Evolutionary conservation across 2,888 invertebrate species (phyloP).

Genomic region (Axea sp.): DNA sequence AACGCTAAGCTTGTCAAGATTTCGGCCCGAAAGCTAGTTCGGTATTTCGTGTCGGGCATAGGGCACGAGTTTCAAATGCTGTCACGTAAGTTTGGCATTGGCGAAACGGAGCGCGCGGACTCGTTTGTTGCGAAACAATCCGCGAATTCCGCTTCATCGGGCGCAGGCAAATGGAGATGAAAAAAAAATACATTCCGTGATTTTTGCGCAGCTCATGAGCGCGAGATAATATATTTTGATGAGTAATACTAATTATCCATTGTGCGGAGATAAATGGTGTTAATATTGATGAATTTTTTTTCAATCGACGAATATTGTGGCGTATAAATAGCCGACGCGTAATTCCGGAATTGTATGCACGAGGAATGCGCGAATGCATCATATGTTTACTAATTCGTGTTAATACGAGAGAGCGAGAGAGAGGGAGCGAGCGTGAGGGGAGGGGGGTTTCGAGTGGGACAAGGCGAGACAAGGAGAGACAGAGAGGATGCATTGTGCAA

Average conservation of each 20-base stretch:
- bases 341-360: conserved; percentile 9
- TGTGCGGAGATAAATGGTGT: too few species aligned
- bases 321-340: conserved; percentile 33
- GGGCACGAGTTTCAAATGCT: conserved; percentile 58
- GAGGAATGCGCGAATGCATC: conserved; percentile 37
- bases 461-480: conserved; percentile 1
- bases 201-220: too few species aligned
- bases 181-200: too few species aligned
- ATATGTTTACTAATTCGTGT: conserved; percentile 29
- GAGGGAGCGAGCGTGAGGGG: too few species aligned
- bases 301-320: conserved; percentile 4
- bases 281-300: conserved; percentile 23
- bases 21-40: conserved; percentile 60
- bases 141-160: conserved; percentile 26
- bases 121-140: conserved; percentile 34
- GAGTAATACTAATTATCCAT: too few species aligned
- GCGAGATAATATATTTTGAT: too few species aligned
- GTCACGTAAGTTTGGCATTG: conserved; percentile 59
- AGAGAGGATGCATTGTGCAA: conserved; percentile 31
- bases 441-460: too few species aligned
- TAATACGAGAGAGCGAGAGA: conserved; percentile 5
- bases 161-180: too few species aligned
- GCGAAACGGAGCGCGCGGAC: conserved; percentile 8
- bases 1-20: conserved; percentile 63
- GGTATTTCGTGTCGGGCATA: conserved; percentile 62